Evolutionary conservation across 2,888 invertebrate genomes (phyloP).

Genomic region (Glyphotaelius pellucidus): DNA sequence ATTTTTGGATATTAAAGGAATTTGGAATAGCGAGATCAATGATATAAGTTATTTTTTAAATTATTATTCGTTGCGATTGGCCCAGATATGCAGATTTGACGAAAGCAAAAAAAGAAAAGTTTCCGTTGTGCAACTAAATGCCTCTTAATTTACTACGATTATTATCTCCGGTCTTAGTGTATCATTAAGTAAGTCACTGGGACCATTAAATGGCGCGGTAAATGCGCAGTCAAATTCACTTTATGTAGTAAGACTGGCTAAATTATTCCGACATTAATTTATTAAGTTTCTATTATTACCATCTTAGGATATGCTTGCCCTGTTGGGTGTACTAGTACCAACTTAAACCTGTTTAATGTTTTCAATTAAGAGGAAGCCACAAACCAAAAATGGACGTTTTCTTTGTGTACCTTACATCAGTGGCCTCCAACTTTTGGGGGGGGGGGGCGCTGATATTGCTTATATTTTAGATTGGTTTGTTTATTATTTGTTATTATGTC

Average conservation of each 20-base stretch:
- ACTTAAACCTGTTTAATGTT: neutral
- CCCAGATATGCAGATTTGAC: constrained; percentile 21
- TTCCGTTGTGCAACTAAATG: neutral
- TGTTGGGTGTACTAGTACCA: neutral
- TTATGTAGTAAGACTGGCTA: neutral
- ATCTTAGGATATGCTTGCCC: neutral
- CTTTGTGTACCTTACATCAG: too few relatives aligned
- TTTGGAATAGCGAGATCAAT: too few relatives aligned
- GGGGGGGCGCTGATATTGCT: too few relatives aligned
- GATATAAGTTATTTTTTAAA: too few relatives aligned
- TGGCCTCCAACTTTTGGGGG: too few relatives aligned
- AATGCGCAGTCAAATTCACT: neutral
- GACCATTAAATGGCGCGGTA: neutral
- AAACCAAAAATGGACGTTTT: too few relatives aligned
- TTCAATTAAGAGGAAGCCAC: too few relatives aligned
- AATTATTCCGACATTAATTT: neutral
- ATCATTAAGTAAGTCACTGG: neutral
- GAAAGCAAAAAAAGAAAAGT: constrained; percentile 19
- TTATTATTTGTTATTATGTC: too few relatives aligned
- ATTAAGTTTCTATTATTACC: neutral
- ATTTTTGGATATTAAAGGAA: too few relatives aligned
- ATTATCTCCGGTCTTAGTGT: neutral
- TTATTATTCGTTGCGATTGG: neutral
- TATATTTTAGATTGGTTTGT: too few relatives aligned
- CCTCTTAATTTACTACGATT: neutral